Evolutionary conservation across 2,888 invertebrate species (phyloP).

Genomic region (Crepidodera aurea): DNA sequence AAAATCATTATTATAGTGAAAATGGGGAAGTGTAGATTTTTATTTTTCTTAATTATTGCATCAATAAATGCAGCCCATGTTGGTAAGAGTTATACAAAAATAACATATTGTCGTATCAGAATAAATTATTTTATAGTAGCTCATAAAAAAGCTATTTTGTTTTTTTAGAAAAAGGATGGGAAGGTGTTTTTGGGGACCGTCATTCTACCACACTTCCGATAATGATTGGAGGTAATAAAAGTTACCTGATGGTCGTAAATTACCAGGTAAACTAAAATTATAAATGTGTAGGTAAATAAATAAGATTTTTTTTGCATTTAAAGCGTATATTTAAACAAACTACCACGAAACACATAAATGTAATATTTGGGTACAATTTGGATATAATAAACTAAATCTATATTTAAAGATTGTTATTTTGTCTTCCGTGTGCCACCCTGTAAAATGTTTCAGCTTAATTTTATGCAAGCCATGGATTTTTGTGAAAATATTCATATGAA

Average conservation of each 20-base stretch:
- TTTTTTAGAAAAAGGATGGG: constrained; percentile 17
- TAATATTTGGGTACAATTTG: too few relatives aligned
- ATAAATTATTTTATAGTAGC: too few relatives aligned
- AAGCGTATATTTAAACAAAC: too few relatives aligned
- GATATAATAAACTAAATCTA: too few relatives aligned
- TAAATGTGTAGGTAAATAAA: too few relatives aligned
- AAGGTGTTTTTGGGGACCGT: neutral
- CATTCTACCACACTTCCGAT: neutral
- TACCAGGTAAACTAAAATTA: constrained; percentile 3
- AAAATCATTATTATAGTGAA: too few relatives aligned
- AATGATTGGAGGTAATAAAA: constrained; percentile 10
- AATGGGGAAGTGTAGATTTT: neutral
- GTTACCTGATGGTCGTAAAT: neutral
- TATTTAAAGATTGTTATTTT: too few relatives aligned
- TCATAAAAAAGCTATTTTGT: too few relatives aligned
- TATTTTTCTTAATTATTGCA: neutral
- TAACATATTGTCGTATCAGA: too few relatives aligned
- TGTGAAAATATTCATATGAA: constrained; percentile 29
- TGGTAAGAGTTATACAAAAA: constrained; percentile 6
- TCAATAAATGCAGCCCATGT: neutral
- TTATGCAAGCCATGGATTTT: constrained; percentile 28
- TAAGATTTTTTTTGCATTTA: too few relatives aligned
- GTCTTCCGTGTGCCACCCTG: too few relatives aligned
- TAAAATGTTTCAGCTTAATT: constrained; percentile 24
- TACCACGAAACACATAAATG: too few relatives aligned